Percentiles rank a stretch among this genome's conserved stretches.
These are phyloP conservation scores for Tribolium madens DNA, from an alignment of 1,140 invertebrate genomes.

Conservation along the genomic window DNA sequence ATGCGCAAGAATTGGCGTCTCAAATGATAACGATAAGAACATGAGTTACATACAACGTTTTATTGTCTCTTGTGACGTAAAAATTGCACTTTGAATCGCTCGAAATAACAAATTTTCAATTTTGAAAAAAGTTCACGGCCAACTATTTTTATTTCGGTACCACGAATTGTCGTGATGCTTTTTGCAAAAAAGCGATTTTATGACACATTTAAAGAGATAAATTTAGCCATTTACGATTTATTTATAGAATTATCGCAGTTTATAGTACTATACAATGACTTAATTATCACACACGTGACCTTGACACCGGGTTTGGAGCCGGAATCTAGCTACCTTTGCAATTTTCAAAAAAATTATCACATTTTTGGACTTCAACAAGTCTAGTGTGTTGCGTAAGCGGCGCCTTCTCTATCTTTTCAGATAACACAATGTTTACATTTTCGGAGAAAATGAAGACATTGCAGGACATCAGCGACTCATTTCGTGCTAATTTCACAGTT, in stretches of 20 bases:
- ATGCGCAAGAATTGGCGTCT: no score
- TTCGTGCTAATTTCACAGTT: neutral
- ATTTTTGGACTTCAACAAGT: neutral
- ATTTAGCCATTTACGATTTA: conserved; percentile 4
- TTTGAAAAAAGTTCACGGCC: no score
- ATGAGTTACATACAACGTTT: no score
- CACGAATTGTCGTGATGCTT: no score
- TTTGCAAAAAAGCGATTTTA: no score
- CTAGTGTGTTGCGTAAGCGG: neutral
- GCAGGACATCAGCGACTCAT: neutral
- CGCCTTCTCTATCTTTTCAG: neutral
- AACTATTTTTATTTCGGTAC: neutral
- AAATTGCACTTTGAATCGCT: no score
- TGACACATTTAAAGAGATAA: neutral
- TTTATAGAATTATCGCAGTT: conserved; percentile 25
- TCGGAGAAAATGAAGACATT: neutral
- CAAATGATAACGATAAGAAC: no score
- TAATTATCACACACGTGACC: neutral
- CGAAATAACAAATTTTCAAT: no score
- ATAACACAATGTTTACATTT: neutral
- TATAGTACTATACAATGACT: conserved; percentile 15
- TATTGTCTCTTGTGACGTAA: no score
- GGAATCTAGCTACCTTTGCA: neutral
- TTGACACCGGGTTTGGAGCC: neutral
- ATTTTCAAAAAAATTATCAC: neutral